phyloP scores from a whole-genome alignment of 2,888 invertebrate genomes.

The Tipula confusa region DNA sequence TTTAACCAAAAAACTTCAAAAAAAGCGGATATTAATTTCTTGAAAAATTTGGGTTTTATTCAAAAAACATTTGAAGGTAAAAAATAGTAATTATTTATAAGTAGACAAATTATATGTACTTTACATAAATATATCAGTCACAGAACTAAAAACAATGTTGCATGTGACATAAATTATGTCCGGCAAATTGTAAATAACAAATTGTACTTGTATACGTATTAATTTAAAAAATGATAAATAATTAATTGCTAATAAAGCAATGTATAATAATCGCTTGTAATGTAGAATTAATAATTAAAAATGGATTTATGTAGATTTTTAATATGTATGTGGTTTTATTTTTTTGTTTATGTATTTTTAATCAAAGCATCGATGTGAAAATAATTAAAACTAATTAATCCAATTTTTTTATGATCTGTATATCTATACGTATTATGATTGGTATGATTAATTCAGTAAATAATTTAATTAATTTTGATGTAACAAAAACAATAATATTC shows the following conservation, averaged over 20 bases:
- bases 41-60: no score
- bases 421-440: no score
- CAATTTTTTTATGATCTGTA: neutral
- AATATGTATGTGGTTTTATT: neutral
- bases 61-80: no score
- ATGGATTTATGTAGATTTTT: neutral
- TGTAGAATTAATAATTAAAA: neutral
- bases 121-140: no score
- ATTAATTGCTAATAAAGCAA: neutral
- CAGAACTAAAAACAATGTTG: no score
- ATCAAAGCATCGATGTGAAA: neutral
- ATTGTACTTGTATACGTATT: neutral
- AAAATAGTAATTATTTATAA: no score
- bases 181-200: no score
- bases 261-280: neutral
- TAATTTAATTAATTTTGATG: neutral
- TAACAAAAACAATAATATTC: neutral
- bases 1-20: no score
- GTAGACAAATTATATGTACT: no score
- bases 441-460: neutral
- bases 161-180: no score
- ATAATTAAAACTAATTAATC: neutral
- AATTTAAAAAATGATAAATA: neutral
- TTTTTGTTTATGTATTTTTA: neutral
- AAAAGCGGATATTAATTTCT: no score